Conservation (phyloP, 2,797 vertebrate genomes). For the Leuciscus waleckii region DNA sequence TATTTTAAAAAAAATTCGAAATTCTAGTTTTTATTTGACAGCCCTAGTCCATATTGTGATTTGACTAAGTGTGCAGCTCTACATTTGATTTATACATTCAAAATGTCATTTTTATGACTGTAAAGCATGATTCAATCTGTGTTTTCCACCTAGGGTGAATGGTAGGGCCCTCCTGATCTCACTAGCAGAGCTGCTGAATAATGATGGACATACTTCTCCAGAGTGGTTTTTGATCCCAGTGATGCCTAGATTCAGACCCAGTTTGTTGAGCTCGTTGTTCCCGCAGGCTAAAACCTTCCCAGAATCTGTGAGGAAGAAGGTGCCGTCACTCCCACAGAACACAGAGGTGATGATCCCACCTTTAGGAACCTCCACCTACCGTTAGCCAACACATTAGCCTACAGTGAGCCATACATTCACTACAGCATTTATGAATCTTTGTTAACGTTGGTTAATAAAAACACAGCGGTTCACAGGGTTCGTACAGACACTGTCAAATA, state of each 20-base stretch:
- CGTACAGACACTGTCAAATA: too few species aligned
- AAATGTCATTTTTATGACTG: not conserved
- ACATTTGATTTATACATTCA: not conserved
- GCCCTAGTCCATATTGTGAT: too few species aligned
- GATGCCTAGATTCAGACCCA: constrained; percentile 93
- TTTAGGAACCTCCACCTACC: constrained; percentile 89
- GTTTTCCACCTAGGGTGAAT: not conserved
- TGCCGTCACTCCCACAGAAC: constrained; percentile 91
- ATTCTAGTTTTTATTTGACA: too few species aligned
- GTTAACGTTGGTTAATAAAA: too few species aligned
- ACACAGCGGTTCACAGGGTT: too few species aligned
- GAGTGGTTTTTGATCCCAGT: constrained; percentile 93
- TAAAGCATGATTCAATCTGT: too few species aligned
- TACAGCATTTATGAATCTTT: too few species aligned
- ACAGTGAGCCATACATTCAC: too few species aligned
- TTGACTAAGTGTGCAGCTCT: not conserved
- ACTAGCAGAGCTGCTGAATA: not conserved
- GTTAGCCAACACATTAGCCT: too few species aligned
- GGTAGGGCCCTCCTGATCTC: not conserved
- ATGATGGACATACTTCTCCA: constrained; percentile 72
- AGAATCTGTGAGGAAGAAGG: constrained; percentile 92
- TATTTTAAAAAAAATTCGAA: too few species aligned
- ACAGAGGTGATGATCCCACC: constrained; percentile 88
- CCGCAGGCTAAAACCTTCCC: constrained; percentile 97
- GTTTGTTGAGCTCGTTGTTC: constrained; percentile 97